Percentiles rank a stretch among this genome's conserved stretches.
Conservation (phyloP, 2,888 invertebrate species). For the Polydrusus pterygomalis region DNA sequence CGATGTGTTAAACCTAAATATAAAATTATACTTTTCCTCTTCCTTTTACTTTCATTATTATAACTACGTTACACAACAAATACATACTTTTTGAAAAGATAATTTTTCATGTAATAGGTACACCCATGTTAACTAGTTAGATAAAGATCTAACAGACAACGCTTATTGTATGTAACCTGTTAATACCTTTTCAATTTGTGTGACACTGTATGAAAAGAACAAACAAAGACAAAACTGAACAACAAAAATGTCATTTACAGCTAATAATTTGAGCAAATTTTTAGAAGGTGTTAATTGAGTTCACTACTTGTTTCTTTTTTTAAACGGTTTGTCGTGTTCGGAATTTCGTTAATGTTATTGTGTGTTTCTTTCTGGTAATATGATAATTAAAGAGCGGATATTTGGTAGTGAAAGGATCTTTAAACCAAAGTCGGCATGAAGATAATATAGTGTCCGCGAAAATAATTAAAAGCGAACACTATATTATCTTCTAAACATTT, state of each 20-base stretch:
- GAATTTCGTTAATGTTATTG: background rate
- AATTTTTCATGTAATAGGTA: constrained; percentile 22
- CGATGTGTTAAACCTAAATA: background rate
- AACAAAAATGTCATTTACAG: constrained; percentile 46
- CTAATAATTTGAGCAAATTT: constrained; percentile 46
- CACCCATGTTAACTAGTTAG: constrained; percentile 36
- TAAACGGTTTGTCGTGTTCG: constrained; percentile 7
- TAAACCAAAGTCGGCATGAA: no score
- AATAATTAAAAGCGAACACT: no score
- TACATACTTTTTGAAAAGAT: constrained; percentile 20
- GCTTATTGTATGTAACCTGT: constrained; percentile 29
- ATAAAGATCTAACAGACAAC: constrained; percentile 42
- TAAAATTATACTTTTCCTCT: background rate
- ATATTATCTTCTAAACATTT: no score
- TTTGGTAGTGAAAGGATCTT: no score
- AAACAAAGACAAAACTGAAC: constrained; percentile 41
- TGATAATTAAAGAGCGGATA: no score
- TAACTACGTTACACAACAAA: background rate
- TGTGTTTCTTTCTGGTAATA: background rate
- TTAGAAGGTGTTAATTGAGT: constrained; percentile 41
- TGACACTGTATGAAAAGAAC: constrained; percentile 22
- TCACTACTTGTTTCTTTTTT: constrained; percentile 32
- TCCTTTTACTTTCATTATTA: constrained; percentile 6
- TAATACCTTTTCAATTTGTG: constrained; percentile 43
- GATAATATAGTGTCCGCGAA: no score